A percentile compares a stretch with the other conserved stretches of the same genome.
Conservation (phyloP, 2,797 vertebrate genomes). For the Lacerta bilineata region DNA sequence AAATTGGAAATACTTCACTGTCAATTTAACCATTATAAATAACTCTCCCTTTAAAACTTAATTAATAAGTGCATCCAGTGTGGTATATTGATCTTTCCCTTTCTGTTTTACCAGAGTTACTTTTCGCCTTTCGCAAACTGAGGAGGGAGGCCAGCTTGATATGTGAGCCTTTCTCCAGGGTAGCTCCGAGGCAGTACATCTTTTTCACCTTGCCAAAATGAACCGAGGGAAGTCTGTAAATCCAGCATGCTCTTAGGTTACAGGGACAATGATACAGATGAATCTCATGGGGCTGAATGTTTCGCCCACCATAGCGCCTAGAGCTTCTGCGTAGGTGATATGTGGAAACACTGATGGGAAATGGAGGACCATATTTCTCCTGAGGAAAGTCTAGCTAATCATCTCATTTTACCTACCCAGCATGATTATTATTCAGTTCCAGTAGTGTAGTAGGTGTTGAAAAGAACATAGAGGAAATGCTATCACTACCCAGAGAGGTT, state of each 20-base stretch:
- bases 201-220: slow-evolving; percentile 34
- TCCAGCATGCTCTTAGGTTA: slow-evolving; percentile 39
- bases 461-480: background rate
- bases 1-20: slow-evolving; percentile 24
- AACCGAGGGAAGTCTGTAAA: slow-evolving; percentile 50
- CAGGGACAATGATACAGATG: slow-evolving; percentile 44
- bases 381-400: background rate
- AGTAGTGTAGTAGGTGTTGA: background rate
- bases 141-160: slow-evolving; percentile 32
- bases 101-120: slow-evolving; percentile 35
- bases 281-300: slow-evolving; percentile 41
- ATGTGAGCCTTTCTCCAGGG: slow-evolving; percentile 36
- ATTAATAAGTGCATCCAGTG: slow-evolving; percentile 52
- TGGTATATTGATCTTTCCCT: slow-evolving; percentile 31
- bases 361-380: slow-evolving; percentile 26
- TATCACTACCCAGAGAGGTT: background rate
- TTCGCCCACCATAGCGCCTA: slow-evolving; percentile 43
- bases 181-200: slow-evolving; percentile 13
- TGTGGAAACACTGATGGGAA: slow-evolving; percentile 34
- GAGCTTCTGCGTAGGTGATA: slow-evolving; percentile 43
- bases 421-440: slow-evolving; percentile 13
- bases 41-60: slow-evolving; percentile 48
- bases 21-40: slow-evolving; percentile 36
- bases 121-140: slow-evolving; percentile 22
- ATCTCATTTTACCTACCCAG: background rate